These are phyloP conservation scores for Stomorhina lunata DNA, from an alignment of 2,888 invertebrate genomes.

Conservation along the genomic window DNA sequence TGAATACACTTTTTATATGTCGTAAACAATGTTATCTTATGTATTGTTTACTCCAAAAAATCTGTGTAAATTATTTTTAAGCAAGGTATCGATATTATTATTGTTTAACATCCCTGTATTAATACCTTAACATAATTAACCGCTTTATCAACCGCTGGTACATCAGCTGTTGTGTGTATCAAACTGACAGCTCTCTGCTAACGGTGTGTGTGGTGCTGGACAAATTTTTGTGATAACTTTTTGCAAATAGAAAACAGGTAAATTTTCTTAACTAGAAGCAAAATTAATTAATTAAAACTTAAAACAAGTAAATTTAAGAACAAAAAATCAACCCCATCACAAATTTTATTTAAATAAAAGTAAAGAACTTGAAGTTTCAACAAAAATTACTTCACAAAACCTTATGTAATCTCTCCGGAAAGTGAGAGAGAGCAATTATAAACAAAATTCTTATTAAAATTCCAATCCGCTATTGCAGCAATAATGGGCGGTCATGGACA, in stretches of 20 bases:
- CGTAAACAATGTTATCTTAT: too few species aligned
- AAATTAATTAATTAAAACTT: neutral
- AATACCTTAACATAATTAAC: too few species aligned
- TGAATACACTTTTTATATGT: too few species aligned
- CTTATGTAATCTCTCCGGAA: conserved; percentile 40
- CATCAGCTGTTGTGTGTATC: conserved; percentile 7
- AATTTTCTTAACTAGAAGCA: neutral
- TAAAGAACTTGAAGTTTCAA: neutral
- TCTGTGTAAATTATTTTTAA: too few species aligned
- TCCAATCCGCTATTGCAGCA: conserved; percentile 11
- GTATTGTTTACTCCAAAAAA: too few species aligned
- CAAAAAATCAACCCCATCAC: neutral
- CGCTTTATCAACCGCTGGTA: conserved; percentile 10
- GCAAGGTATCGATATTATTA: too few species aligned
- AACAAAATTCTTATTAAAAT: conserved; percentile 11
- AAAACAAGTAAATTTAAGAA: neutral
- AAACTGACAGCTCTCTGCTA: neutral
- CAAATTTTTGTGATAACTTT: conserved; percentile 11
- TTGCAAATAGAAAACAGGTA: conserved; percentile 25
- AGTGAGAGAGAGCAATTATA: neutral
- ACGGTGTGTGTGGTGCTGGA: neutral
- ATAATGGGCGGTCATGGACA: conserved; percentile 78
- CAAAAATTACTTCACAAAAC: neutral
- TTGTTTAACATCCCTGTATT: too few species aligned
- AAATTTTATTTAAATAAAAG: neutral